A percentile compares a stretch with the other conserved stretches of the same genome.
These are phyloP conservation scores for Myodes glareolus DNA, from an alignment of 2,113 vertebrate species.

Conservation along the genomic window DNA sequence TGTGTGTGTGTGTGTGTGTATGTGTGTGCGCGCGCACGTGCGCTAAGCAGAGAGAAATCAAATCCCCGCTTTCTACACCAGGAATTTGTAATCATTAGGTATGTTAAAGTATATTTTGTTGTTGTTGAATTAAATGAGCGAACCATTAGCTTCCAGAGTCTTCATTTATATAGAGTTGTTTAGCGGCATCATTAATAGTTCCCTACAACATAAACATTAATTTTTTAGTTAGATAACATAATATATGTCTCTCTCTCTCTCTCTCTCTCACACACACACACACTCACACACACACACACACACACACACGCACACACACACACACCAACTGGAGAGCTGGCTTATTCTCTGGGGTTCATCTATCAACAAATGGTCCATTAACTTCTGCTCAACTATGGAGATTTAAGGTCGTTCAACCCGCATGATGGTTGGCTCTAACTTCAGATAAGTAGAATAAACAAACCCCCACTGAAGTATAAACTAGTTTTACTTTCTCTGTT, in stretches of 20 bases:
- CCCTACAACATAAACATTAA: slow-evolving; percentile 26
- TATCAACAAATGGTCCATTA: slow-evolving; percentile 37
- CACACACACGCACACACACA: not conserved
- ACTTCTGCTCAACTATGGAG: slow-evolving; percentile 19
- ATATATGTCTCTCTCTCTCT: not conserved
- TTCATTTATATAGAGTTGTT: slow-evolving; percentile 44
- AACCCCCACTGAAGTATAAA: not conserved
- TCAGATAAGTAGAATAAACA: slow-evolving; percentile 60
- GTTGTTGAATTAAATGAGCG: slow-evolving; percentile 18
- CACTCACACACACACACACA: not conserved
- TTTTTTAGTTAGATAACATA: not conserved
- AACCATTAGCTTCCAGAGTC: not conserved
- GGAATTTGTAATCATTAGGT: slow-evolving; percentile 33
- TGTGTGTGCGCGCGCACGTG: not conserved
- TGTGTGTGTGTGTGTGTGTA: not conserved
- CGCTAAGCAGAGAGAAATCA: not conserved
- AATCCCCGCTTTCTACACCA: slow-evolving; percentile 1
- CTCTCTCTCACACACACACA: not conserved
- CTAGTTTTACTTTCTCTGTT: slow-evolving; percentile 40
- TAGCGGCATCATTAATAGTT: slow-evolving; percentile 30
- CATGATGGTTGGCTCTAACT: slow-evolving; percentile 15
- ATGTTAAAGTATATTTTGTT: not conserved
- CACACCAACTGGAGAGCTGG: not conserved
- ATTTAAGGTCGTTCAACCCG: slow-evolving; percentile 23
- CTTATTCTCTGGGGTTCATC: slow-evolving; percentile 56